Percentiles rank a stretch among this genome's conserved stretches.
Conservation (phyloP, 1,140 invertebrate genomes). For the Drosophila simulans region DNA sequence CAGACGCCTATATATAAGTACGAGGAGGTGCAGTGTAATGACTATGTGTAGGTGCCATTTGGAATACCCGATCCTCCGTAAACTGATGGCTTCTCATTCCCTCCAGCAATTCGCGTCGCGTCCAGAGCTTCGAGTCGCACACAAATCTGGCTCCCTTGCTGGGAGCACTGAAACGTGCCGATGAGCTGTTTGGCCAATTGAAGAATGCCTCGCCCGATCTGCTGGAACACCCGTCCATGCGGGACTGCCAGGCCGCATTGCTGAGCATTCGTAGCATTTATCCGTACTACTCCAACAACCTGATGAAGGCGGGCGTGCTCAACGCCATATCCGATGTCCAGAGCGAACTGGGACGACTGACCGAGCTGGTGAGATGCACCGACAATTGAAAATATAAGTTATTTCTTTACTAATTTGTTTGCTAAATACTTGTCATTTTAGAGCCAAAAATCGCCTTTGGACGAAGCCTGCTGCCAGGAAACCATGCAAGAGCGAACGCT, state of each 20-base stretch:
- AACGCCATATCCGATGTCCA: slow-evolving; percentile 82
- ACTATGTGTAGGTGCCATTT: slow-evolving; percentile 65
- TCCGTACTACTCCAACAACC: slow-evolving; percentile 78
- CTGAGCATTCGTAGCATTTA: slow-evolving; percentile 77
- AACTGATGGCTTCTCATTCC: neutral
- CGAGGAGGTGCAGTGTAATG: slow-evolving; percentile 85
- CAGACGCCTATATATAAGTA: slow-evolving; percentile 89
- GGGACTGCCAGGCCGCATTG: slow-evolving; percentile 67
- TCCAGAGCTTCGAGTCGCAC: slow-evolving; percentile 82
- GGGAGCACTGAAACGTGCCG: slow-evolving; percentile 75
- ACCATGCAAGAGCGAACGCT: slow-evolving; percentile 70
- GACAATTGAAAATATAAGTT: neutral
- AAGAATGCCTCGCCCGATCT: slow-evolving; percentile 61
- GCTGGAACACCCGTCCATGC: slow-evolving; percentile 60
- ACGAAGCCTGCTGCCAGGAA: slow-evolving; percentile 81
- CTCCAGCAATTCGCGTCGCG: slow-evolving; percentile 72
- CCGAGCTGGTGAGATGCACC: slow-evolving; percentile 57
- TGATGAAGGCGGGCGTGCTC: slow-evolving; percentile 78
- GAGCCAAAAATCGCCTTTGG: slow-evolving; percentile 67
- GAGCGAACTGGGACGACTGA: slow-evolving; percentile 68
- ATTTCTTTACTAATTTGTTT: neutral
- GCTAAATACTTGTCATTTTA: slow-evolving; percentile 66
- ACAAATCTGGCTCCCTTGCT: slow-evolving; percentile 75
- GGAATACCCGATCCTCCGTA: neutral
- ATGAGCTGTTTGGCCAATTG: slow-evolving; percentile 67